Base-by-base conservation (phyloP, 2,797 vertebrate species). In the Microtus obscurus region DNA sequence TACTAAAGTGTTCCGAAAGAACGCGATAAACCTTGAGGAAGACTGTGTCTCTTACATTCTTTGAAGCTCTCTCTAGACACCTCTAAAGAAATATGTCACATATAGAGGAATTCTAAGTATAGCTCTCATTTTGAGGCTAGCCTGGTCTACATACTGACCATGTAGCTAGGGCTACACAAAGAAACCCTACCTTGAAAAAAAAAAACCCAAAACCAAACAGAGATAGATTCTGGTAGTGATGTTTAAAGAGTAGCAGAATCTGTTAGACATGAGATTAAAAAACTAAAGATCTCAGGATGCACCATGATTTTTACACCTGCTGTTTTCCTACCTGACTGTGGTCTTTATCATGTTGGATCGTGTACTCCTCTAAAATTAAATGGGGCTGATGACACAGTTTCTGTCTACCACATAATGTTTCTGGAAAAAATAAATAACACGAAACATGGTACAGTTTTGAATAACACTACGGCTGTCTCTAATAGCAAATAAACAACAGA, bases 21-120 rank as follows among this genome's bases (percentile, higher is more conserved):
- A 34, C 13, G 45, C 8, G 5, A 0, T 73, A 19, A 1, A 5
- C 27, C 61, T 29, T 17, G 51, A 17, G 31, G n/a, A 3, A 81
- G n/a, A 37, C 13, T 7, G 19, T 81, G 51, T 65, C 16, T 37
- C 34, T 51, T 74, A 51, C 6, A 56, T 91, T 86, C n/a, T 77
- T 10, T 86, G 40, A 4, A 85, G 6, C 25, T 89, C 56, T 87
- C n/a, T 25, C 21, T 61, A 78, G 56, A 69, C 40, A 90, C 71
- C 76, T 53, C 14, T 90, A 37, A 90, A 93, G 85, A 88, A 78
- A 27, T n/a, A 73, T 13, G 76, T 71, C 29, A 90, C 71, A 74
- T 43, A 45, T 6, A 59, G 31, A 48, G 85, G 45, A 25, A 53
- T 21, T 25, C 40, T 43, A 74, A 11, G 37, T 27, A 23, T 23